Base-by-base conservation (phyloP, 2,113 vertebrate species). In the Centrocercus urophasianus region DNA sequence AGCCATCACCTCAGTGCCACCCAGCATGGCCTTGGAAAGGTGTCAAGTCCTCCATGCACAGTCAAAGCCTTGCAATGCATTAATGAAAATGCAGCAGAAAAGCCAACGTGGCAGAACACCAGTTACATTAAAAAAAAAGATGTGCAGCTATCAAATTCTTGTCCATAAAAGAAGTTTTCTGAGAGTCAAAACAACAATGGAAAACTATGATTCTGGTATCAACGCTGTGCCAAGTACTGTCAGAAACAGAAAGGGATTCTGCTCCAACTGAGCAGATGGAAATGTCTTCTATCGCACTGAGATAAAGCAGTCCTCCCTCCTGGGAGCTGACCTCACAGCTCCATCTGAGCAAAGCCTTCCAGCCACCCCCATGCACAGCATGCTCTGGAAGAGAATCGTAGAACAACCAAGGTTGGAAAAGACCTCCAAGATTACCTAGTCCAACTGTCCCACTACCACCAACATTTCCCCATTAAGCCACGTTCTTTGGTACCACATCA, bases 161-260 rank as follows among this genome's bases (percentile, higher is more conserved):
- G 81, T 28, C 78, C 42, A 76, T 27, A 82, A 90, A 82, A 40
- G 12, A 69, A 89, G 48, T 82, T 87, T 67, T 56, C 43, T 0
- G 0, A 79, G 64, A 81, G 73, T 86, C 66, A 92, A 87, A 76
- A 84, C 36, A 88, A 56, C 57, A 82, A 84, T 32, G 78, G 75
- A 89, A 94, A 92, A 74, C 54, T 47, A 36, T 30, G 63, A 45
- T 47, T 86, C 34, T 54, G 25, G 27, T 54, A 52, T 86, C 59
- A 89, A 54, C 6, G 3, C 9, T 34, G 10, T 66, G 70, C 74
- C 64, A 89, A 89, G 25, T 61, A 36, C 66, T 84, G 90, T 76
- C 89, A 92, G 81, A 91, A 93, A 86, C 5, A 87, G 72, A 66
- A n/a, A 71, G 42, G 6, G 18, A n/a, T 93, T 84, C 77, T 92